Evolutionary conservation across 1,140 invertebrate genomes (phyloP), one percentile per base, ranked within the genome.

Genomic region (Adoxophyes honmai): DNA sequence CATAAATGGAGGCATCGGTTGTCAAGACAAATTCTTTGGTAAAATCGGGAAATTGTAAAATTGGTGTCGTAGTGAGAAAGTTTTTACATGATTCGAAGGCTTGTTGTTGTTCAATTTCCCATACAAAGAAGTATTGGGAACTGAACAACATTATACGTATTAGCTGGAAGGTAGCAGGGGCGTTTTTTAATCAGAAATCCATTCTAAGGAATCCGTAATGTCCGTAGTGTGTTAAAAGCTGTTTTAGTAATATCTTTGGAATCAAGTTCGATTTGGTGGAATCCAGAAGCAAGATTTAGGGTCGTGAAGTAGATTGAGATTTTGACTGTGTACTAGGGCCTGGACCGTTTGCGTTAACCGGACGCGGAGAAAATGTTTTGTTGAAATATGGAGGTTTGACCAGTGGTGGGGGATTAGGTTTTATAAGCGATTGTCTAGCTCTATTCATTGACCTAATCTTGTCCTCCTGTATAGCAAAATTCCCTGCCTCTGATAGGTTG

Each of bases 381-480:
- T 13, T 33, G n/a, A 2, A n/a, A 10, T 39, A 39, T 15, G 18
- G 3, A 37, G 55, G 1, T 6, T 15, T 56, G 34, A 5, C 4
- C 33, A 9, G 4, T 34, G 36, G 34, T 10, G 21, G 13, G 42
- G 16, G 2, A 16, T 15, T 38, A 33, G 15, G 34, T 42, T 15
- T 9, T 15, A 37, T 52, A 4, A 63, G n/a, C 1, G 35, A 28
- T 16, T 59, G 61, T 9, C 56, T 13, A 0, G 57, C 53, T 9
- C 42, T 39, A 16, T 63, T 63, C 61, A 63, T 63, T 11, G 13
- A 9, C 0, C 52, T n/a, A 1, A 59, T 56, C 44, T 63, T 59
- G 4, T 59, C 57, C 42, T 63, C 56, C 10, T 59, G 57, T 10
- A 63, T 21, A 0, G 61, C 61, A 7, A 63, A 59, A 1, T 36